Conservation (phyloP, 2,888 invertebrate species). For the Ornithoptera alexandrae region DNA sequence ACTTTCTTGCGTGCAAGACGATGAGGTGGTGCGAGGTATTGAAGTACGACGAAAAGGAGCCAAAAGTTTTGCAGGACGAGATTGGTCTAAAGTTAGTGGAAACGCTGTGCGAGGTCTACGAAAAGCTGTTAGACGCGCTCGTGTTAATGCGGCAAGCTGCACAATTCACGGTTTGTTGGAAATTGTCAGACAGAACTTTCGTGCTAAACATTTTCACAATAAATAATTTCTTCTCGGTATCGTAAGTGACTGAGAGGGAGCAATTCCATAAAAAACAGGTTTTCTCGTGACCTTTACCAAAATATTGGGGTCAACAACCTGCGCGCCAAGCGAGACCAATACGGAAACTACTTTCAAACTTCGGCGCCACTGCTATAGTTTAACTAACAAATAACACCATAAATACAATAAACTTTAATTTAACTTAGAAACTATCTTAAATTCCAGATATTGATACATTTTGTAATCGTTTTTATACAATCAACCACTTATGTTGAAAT, state of each 20-base stretch:
- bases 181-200: too few relatives aligned
- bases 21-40: conserved; percentile 19
- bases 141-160: conserved; percentile 4
- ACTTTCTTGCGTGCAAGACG: conserved; percentile 21
- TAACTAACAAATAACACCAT: too few relatives aligned
- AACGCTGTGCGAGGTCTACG: conserved; percentile 15
- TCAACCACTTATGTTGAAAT: conserved; percentile 25
- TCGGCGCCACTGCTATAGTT: too few relatives aligned
- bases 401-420: background rate
- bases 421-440: background rate
- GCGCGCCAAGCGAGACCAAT: too few relatives aligned
- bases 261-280: too few relatives aligned
- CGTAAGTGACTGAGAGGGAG: too few relatives aligned
- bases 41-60: conserved; percentile 11
- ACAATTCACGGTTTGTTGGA: conserved; percentile 15
- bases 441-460: conserved; percentile 26
- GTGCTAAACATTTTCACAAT: too few relatives aligned
- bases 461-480: conserved; percentile 24
- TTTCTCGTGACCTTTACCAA: too few relatives aligned
- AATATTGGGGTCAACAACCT: too few relatives aligned
- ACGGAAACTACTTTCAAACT: too few relatives aligned
- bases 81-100: conserved; percentile 15
- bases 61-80: conserved; percentile 18
- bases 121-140: conserved; percentile 14
- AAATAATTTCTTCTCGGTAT: too few relatives aligned